phyloP scores from a whole-genome alignment of 2,797 vertebrate genomes.

The Alouatta caraya region DNA sequence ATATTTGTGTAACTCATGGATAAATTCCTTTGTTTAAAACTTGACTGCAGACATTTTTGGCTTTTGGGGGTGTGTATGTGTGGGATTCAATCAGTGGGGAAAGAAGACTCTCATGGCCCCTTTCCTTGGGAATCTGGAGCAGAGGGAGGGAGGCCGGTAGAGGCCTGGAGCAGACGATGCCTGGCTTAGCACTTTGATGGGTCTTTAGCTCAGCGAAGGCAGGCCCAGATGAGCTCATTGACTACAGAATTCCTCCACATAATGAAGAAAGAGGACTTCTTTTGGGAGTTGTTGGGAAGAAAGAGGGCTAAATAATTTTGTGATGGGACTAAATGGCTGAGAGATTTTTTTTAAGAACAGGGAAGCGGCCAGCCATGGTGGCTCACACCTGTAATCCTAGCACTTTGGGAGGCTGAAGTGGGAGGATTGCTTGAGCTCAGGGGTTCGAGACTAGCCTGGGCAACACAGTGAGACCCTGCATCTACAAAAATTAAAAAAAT shows the following conservation, averaged over 20 bases:
- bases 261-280: background rate
- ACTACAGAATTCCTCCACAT: background rate
- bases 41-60: background rate
- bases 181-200: too few species aligned
- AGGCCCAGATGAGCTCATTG: accelerated
- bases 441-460: background rate
- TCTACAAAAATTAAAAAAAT: background rate
- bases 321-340: background rate
- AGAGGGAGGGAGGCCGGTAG: accelerated
- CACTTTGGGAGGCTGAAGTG: background rate
- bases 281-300: background rate
- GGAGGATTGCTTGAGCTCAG: background rate
- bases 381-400: background rate
- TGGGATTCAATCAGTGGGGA: background rate
- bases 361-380: background rate
- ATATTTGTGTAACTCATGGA: too few species aligned
- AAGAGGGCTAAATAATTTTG: background rate
- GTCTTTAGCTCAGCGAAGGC: background rate
- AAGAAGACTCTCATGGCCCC: background rate
- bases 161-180: accelerated
- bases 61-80: accelerated
- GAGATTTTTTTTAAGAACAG: background rate
- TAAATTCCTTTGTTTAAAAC: background rate
- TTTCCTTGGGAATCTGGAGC: background rate
- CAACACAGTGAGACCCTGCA: background rate